phyloP scores from a whole-genome alignment of 2,113 vertebrate genomes.

The Zapornia atra region DNA sequence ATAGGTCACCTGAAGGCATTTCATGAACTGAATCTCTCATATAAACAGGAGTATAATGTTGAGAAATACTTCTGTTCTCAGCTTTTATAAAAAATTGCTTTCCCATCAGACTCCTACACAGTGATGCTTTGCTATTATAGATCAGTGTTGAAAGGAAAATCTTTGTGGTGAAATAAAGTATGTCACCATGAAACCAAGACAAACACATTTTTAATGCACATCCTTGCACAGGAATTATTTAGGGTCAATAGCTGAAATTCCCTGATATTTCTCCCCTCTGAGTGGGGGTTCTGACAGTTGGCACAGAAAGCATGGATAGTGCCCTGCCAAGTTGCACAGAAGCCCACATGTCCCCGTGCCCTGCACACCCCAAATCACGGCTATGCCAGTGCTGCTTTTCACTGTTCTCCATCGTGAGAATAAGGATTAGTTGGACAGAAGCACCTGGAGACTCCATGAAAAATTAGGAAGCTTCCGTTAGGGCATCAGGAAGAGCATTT shows the following conservation, averaged over 20 bases:
- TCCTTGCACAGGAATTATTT: not conserved
- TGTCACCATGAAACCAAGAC: not conserved
- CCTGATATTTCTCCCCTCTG: not conserved
- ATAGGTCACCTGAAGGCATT: slow-evolving; percentile 28
- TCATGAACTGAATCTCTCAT: not conserved
- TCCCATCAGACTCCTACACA: not conserved
- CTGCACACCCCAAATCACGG: fast-evolving
- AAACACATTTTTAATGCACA: not conserved
- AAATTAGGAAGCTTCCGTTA: not conserved
- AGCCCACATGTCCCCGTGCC: fast-evolving
- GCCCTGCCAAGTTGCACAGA: not conserved
- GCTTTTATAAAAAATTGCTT: not conserved
- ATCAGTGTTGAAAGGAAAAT: not conserved
- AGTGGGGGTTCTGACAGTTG: not conserved
- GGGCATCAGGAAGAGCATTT: not conserved
- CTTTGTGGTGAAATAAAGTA: not conserved
- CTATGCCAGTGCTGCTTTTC: not conserved
- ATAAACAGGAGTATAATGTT: not conserved
- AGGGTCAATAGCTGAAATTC: not conserved
- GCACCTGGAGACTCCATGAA: not conserved
- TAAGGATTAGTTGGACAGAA: not conserved
- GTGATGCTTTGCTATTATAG: not conserved
- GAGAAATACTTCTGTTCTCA: not conserved
- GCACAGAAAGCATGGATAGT: no score
- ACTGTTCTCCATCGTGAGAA: not conserved